These are phyloP conservation scores for Drosophila nasuta DNA, from an alignment of 1,140 invertebrate genomes.

Conservation along the genomic window DNA sequence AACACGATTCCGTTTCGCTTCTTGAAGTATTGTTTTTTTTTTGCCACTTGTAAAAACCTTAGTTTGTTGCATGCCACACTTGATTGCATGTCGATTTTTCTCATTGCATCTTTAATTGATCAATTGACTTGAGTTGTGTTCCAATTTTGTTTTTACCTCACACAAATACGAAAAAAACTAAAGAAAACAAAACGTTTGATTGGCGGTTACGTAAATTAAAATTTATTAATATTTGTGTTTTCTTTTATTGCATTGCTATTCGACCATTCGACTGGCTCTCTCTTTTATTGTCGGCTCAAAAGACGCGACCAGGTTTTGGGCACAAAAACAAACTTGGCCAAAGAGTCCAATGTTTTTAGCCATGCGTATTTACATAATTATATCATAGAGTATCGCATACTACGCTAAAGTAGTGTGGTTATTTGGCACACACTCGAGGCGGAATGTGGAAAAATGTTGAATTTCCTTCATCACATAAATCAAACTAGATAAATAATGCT, in stretches of 20 bases:
- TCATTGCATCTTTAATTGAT: slow-evolving; percentile 70
- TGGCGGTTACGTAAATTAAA: slow-evolving; percentile 71
- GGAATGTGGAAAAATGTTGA: slow-evolving; percentile 52
- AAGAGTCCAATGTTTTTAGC: slow-evolving; percentile 17
- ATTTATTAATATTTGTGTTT: slow-evolving; percentile 62
- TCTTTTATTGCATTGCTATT: slow-evolving; percentile 56
- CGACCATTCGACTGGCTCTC: slow-evolving; percentile 55
- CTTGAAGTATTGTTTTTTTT: not conserved
- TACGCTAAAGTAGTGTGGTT: slow-evolving; percentile 4
- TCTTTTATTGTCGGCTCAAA: slow-evolving; percentile 55
- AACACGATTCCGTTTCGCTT: not conserved
- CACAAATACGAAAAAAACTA: slow-evolving; percentile 37
- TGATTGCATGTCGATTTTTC: slow-evolving; percentile 28
- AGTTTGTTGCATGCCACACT: slow-evolving; percentile 6
- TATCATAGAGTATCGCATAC: slow-evolving; percentile 52
- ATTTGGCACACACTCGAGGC: slow-evolving; percentile 12
- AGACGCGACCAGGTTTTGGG: slow-evolving; percentile 26
- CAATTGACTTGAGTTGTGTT: slow-evolving; percentile 59
- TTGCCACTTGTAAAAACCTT: not conserved
- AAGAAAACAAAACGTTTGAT: slow-evolving; percentile 56
- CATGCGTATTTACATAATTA: slow-evolving; percentile 71
- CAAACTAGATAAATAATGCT: slow-evolving; percentile 41
- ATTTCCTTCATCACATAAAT: slow-evolving; percentile 55
- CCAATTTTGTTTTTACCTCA: slow-evolving; percentile 59
- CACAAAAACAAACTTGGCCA: slow-evolving; percentile 3